phyloP scores from a whole-genome alignment of 1,140 invertebrate species.

The Schlechtendalia chinensis region DNA sequence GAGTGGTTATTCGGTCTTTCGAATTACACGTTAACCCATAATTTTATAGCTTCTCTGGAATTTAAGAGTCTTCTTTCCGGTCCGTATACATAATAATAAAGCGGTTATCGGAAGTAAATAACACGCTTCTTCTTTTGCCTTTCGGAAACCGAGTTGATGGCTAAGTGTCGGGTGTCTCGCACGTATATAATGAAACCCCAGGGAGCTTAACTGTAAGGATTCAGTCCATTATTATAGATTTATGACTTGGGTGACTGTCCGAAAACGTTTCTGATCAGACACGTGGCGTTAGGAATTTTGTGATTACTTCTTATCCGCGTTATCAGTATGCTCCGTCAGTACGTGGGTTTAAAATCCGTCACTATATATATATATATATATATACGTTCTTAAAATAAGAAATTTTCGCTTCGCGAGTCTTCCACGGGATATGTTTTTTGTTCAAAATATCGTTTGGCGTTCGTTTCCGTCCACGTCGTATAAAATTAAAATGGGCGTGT shows the following conservation, averaged over 20 bases:
- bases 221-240: slow-evolving; percentile 45
- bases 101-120: slow-evolving; percentile 42
- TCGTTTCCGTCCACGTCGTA: background rate
- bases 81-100: background rate
- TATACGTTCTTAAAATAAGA: slow-evolving; percentile 5
- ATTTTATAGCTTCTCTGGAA: slow-evolving; percentile 38
- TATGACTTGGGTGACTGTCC: slow-evolving; percentile 28
- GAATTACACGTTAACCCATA: slow-evolving; percentile 15
- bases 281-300: background rate
- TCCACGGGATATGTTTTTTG: background rate
- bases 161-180: slow-evolving; percentile 37
- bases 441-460: background rate
- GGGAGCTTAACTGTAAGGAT: slow-evolving; percentile 41
- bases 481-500: too few species aligned
- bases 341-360: background rate
- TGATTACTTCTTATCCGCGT: slow-evolving; percentile 13
- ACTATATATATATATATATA: too few species aligned
- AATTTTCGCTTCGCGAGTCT: background rate
- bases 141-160: slow-evolving; percentile 35
- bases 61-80: slow-evolving; percentile 45
- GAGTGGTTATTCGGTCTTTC: background rate
- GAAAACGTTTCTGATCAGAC: slow-evolving; percentile 16
- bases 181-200: slow-evolving; percentile 36
- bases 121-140: slow-evolving; percentile 17
- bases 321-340: slow-evolving; percentile 6